These are phyloP conservation scores for Phycodurus eques DNA, from an alignment of 2,113 vertebrate species.

Conservation along the genomic window DNA sequence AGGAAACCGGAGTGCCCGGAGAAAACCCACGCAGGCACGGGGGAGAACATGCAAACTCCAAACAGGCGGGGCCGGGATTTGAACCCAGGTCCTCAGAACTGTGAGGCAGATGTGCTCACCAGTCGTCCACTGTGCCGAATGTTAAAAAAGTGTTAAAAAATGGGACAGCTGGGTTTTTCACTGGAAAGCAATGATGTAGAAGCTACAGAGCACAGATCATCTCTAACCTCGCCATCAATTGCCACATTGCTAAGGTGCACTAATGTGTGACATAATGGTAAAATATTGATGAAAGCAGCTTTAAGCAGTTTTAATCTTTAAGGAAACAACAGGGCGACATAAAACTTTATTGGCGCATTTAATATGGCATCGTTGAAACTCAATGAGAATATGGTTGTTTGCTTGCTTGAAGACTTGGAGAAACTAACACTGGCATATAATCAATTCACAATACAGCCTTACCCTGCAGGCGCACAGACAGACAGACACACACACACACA, in stretches of 20 bases:
- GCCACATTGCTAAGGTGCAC: neutral
- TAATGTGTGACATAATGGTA: neutral
- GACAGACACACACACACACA: neutral
- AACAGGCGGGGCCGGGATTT: too few relatives aligned
- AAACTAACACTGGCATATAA: neutral
- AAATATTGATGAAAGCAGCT: constrained; percentile 2
- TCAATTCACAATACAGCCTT: constrained; percentile 1
- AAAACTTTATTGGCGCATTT: neutral
- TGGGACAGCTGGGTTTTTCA: neutral
- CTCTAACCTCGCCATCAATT: neutral
- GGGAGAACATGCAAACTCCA: too few relatives aligned
- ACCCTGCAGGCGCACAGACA: neutral
- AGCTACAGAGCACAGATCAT: neutral
- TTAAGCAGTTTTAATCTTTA: neutral
- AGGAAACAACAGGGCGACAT: neutral
- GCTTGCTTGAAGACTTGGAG: neutral
- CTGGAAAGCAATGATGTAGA: neutral
- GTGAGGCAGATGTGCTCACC: too few relatives aligned
- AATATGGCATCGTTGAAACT: neutral
- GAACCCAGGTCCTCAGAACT: too few relatives aligned
- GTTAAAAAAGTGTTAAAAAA: too few relatives aligned
- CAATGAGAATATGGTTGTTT: neutral
- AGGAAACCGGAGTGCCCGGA: too few relatives aligned
- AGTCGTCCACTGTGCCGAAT: too few relatives aligned
- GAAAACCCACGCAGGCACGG: too few relatives aligned